Evolutionary conservation across 2,888 invertebrate genomes (phyloP).

Genomic region (Druceiella hillmani): DNA sequence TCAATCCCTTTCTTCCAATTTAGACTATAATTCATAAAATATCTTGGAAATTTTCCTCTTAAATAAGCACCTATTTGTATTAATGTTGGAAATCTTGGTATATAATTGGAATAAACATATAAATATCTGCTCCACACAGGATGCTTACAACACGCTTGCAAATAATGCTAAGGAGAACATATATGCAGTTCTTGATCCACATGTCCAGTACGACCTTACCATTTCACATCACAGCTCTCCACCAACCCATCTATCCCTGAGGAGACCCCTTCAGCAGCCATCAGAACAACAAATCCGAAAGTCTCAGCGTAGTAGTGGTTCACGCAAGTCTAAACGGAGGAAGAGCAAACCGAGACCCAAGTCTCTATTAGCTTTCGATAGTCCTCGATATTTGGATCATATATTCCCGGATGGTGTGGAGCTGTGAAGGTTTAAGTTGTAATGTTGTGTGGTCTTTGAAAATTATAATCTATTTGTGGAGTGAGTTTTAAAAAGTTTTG

Average conservation of each 20-base stretch:
- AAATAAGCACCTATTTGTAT: too few species aligned
- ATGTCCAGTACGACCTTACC: conserved; percentile 51
- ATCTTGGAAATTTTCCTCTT: too few species aligned
- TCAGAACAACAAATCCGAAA: conserved; percentile 34
- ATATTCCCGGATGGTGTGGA: conserved; percentile 54
- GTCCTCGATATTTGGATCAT: conserved; percentile 57
- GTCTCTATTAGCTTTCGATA: conserved; percentile 52
- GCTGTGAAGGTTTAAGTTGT: too few species aligned
- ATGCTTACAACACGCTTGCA: too few species aligned
- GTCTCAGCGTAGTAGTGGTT: conserved; percentile 34
- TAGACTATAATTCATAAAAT: too few species aligned
- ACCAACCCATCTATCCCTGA: conserved; percentile 49
- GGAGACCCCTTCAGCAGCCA: conserved; percentile 46
- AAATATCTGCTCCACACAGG: too few species aligned
- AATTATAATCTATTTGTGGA: too few species aligned
- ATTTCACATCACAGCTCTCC: conserved; percentile 50
- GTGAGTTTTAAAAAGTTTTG: too few species aligned
- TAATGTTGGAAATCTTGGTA: too few species aligned
- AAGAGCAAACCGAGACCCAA: conserved; percentile 44
- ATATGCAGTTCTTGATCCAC: conserved; percentile 50
- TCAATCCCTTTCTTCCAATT: too few species aligned
- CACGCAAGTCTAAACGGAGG: conserved; percentile 27
- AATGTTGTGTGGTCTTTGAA: too few species aligned
- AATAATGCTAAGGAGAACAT: conserved; percentile 53
- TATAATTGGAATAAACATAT: too few species aligned